phyloP scores from a whole-genome alignment of 2,113 vertebrate species.

The Alethe castanea region DNA sequence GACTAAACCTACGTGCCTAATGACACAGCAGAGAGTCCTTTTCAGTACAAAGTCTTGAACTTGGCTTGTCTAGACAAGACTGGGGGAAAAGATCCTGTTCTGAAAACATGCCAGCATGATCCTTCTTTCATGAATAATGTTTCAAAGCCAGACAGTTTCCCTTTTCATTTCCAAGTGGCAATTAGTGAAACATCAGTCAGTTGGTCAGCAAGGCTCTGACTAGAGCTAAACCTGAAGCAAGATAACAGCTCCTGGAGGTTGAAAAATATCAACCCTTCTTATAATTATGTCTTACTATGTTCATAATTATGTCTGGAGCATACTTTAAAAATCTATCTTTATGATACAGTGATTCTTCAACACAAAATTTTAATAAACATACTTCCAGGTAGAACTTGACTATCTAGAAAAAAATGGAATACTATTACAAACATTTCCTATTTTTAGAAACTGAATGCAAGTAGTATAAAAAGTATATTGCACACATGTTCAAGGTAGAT shows the following conservation, averaged over 20 bases:
- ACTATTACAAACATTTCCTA: not conserved
- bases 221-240: slow-evolving; percentile 10
- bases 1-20: slow-evolving; percentile 42
- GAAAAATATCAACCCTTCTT: not conserved
- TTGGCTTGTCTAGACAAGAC: slow-evolving; percentile 73
- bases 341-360: not conserved
- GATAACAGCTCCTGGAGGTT: not conserved
- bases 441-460: not conserved
- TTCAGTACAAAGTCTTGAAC: slow-evolving; percentile 68
- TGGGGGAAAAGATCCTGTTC: slow-evolving; percentile 37
- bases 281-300: not conserved
- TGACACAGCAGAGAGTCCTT: slow-evolving; percentile 66
- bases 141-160: slow-evolving; percentile 25
- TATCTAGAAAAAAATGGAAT: not conserved
- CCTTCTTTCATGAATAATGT: slow-evolving; percentile 64
- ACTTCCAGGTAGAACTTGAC: not conserved
- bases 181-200: slow-evolving; percentile 68
- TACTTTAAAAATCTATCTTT: not conserved
- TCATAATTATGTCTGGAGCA: not conserved
- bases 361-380: not conserved
- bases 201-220: slow-evolving; percentile 39
- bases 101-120: slow-evolving; percentile 69
- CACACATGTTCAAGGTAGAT: not conserved
- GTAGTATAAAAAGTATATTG: not conserved
- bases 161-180: slow-evolving; percentile 70